These are phyloP conservation scores for Rallus limicola DNA, from an alignment of 2,113 vertebrate genomes.

Conservation along the genomic window DNA sequence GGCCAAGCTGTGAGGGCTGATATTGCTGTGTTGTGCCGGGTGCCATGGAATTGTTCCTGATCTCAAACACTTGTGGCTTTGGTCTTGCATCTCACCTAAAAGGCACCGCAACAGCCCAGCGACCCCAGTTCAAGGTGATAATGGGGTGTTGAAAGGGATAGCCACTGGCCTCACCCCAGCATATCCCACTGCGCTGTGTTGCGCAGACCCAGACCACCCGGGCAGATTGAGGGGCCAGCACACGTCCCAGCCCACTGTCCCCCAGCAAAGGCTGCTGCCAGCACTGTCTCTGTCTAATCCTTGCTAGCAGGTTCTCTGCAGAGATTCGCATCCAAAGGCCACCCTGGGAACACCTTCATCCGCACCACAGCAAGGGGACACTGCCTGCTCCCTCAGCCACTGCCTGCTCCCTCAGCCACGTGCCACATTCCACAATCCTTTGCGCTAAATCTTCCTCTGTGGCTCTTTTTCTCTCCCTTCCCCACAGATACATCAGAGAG, in stretches of 20 bases:
- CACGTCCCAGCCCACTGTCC: rapidly evolving
- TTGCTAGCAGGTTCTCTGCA: not conserved
- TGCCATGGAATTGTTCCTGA: not conserved
- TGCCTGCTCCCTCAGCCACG: not conserved
- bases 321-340: not conserved
- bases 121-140: not conserved
- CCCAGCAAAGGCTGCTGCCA: not conserved
- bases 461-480: not conserved
- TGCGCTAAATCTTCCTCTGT: rapidly evolving
- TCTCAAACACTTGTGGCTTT: rapidly evolving
- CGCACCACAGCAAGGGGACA: rapidly evolving
- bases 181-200: rapidly evolving
- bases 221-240: not conserved
- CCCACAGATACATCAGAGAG: rapidly evolving
- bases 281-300: not conserved
- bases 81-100: not conserved
- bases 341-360: not conserved
- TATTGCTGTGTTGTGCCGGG: rapidly evolving
- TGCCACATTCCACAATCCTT: not conserved
- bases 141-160: not conserved
- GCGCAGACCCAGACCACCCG: not conserved
- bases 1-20: not conserved
- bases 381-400: not conserved
- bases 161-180: not conserved
- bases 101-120: not conserved